phyloP scores from a whole-genome alignment of 2,888 invertebrate genomes.

The Lasioglossum zephyrum region DNA sequence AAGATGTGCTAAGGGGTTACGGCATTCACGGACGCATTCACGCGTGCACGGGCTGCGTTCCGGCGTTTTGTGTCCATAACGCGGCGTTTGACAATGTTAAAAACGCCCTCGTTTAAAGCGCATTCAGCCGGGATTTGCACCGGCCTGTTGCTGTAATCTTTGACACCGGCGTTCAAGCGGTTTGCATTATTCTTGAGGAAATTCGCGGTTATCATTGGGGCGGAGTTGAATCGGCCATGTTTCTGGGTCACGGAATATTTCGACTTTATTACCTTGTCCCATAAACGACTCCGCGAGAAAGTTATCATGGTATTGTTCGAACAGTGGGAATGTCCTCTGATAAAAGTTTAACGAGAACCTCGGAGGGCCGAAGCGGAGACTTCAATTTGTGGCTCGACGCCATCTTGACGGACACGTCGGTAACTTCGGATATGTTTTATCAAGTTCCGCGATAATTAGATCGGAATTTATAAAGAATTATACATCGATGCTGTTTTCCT shows the following conservation, averaged over 20 bases:
- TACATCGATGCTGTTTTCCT: not conserved
- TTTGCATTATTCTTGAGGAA: conserved; percentile 12
- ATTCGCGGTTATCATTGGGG: not conserved
- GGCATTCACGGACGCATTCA: conserved; percentile 25
- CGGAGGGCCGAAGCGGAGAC: not conserved
- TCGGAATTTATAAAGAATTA: not conserved
- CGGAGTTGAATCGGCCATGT: not conserved
- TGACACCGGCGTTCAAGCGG: conserved; percentile 23
- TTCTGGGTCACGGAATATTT: conserved; percentile 10
- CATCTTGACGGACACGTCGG: not conserved
- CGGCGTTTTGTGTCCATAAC: conserved; percentile 43
- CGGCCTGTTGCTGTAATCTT: conserved; percentile 12
- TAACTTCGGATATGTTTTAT: not conserved
- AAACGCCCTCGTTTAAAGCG: conserved; percentile 72
- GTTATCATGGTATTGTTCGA: conserved; percentile 30
- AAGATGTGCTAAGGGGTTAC: conserved; percentile 45
- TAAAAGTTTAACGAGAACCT: not conserved
- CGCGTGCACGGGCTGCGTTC: not conserved
- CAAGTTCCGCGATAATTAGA: not conserved
- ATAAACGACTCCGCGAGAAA: not conserved
- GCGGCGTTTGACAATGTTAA: conserved; percentile 70
- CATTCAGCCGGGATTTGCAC: conserved; percentile 62
- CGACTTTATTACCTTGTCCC: not conserved
- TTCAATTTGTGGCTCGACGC: not conserved
- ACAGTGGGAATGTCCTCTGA: not conserved